These are phyloP conservation scores for Saturnia japonica DNA, from an alignment of 2,888 invertebrate species.

Conservation along the genomic window DNA sequence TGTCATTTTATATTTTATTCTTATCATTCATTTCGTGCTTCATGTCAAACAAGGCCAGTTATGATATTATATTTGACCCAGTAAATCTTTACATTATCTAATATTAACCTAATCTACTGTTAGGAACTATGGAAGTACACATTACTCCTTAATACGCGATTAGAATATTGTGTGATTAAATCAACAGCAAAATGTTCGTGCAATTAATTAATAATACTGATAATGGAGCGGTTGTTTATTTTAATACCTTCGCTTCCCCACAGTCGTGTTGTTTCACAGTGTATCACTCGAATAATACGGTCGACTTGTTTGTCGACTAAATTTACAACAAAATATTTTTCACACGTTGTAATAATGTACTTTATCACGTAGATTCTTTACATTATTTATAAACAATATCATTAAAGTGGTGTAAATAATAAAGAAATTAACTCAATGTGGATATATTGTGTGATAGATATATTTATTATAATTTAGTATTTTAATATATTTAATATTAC, in stretches of 20 bases:
- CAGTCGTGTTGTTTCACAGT: conserved; percentile 21
- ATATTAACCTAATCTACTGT: background rate
- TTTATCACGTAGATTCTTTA: background rate
- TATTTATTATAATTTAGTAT: conserved; percentile 9
- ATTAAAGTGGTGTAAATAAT: background rate
- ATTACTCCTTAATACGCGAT: background rate
- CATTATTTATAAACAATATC: background rate
- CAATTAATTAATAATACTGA: conserved; percentile 33
- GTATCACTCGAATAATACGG: conserved; percentile 30
- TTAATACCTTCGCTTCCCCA: conserved; percentile 20
- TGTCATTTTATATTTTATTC: background rate
- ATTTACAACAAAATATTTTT: background rate
- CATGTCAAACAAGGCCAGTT: background rate
- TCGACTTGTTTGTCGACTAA: conserved; percentile 16
- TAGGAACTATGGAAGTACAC: background rate
- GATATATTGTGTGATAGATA: too few species aligned
- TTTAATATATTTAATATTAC: background rate
- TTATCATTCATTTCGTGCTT: background rate
- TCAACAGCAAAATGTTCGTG: background rate
- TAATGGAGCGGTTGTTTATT: conserved; percentile 29
- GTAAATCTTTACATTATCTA: background rate
- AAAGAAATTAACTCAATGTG: background rate
- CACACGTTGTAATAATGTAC: background rate
- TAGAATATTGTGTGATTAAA: background rate
- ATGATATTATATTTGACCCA: background rate